Conservation (phyloP, 2,888 invertebrate species). For the Chromoteleia sp. region DNA sequence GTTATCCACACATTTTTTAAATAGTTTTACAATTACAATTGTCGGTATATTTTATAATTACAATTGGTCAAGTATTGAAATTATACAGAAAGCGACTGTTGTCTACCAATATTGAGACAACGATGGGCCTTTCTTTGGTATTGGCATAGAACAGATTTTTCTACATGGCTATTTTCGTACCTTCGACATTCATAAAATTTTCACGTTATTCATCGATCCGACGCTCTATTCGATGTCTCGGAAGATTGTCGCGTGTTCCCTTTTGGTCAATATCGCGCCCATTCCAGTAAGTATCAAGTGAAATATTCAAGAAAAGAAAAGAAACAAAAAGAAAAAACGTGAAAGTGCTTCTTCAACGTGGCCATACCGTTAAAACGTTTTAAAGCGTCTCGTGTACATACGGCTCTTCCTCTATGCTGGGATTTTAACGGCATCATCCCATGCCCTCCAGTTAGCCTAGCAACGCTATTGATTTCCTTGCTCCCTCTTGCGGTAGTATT, state of each 20-base stretch:
- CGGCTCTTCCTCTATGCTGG: constrained; percentile 64
- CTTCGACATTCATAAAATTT: constrained; percentile 27
- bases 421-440: constrained; percentile 78
- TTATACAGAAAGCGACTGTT: too few relatives aligned
- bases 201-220: constrained; percentile 19
- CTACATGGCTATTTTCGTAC: too few relatives aligned
- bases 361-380: constrained; percentile 70
- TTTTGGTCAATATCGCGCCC: constrained; percentile 44
- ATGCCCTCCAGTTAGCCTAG: constrained; percentile 81
- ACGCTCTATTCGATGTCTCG: constrained; percentile 2
- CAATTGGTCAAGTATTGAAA: too few relatives aligned
- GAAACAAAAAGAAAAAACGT: constrained; percentile 40
- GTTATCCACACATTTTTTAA: too few relatives aligned
- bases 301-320: constrained; percentile 49
- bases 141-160: too few relatives aligned
- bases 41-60: too few relatives aligned
- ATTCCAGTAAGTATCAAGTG: constrained; percentile 62
- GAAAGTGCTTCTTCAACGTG: constrained; percentile 59
- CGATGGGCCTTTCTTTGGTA: too few relatives aligned
- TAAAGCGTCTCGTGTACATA: constrained; percentile 69
- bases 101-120: too few relatives aligned
- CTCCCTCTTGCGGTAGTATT: constrained; percentile 80
- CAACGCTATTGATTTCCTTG: constrained; percentile 85
- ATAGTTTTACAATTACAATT: too few relatives aligned
- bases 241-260: constrained; percentile 49